Evolutionary conservation across 2,113 vertebrate species (phyloP).

Genomic region (Heterotilapia buettikoferi): DNA sequence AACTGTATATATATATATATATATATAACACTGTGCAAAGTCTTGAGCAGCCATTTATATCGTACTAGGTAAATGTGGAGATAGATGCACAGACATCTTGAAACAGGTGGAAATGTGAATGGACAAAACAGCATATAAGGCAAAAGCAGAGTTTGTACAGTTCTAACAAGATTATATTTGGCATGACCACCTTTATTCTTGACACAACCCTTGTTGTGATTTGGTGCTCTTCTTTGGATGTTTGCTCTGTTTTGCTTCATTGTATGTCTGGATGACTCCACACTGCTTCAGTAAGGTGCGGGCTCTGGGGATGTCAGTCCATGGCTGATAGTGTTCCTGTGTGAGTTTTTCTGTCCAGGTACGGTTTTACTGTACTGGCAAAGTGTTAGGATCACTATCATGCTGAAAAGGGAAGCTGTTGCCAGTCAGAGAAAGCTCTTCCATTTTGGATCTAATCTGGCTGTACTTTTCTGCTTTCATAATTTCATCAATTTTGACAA

Average conservation of each 20-base stretch:
- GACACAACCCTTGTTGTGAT: not conserved
- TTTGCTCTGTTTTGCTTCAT: not conserved
- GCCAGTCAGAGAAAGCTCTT: not conserved
- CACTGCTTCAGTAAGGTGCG: not conserved
- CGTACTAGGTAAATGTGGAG: fast-evolving
- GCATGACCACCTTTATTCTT: fast-evolving
- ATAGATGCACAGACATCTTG: not conserved
- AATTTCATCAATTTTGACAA: not conserved
- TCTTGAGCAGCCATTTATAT: not conserved
- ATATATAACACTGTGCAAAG: not conserved
- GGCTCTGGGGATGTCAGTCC: not conserved
- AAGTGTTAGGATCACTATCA: not conserved
- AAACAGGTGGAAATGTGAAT: not conserved
- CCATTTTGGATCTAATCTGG: not conserved
- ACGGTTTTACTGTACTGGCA: not conserved
- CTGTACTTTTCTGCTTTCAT: not conserved
- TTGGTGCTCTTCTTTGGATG: not conserved
- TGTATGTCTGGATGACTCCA: not conserved
- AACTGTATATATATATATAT: not conserved
- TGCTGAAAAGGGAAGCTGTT: not conserved
- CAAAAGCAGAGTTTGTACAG: not conserved
- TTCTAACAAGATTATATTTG: not conserved
- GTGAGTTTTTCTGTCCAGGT: not conserved
- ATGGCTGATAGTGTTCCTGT: not conserved
- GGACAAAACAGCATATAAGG: not conserved